These are phyloP conservation scores for Nannoperca obscura DNA, from an alignment of 2,797 vertebrate species.

Conservation along the genomic window DNA sequence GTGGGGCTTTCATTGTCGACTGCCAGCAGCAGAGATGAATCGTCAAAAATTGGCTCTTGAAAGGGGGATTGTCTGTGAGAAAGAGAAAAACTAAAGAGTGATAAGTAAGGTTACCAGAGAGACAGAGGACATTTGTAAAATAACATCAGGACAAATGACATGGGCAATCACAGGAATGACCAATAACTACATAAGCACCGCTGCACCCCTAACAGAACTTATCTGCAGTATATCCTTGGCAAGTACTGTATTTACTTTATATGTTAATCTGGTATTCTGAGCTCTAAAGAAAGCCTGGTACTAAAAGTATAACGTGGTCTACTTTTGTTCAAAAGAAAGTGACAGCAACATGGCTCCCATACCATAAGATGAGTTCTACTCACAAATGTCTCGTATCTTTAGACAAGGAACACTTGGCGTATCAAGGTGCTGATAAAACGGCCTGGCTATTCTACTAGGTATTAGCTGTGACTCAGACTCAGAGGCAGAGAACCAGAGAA, in stretches of 20 bases:
- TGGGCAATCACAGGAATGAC: constrained; percentile 13
- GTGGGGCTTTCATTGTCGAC: constrained; percentile 49
- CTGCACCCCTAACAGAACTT: background rate
- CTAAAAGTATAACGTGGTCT: background rate
- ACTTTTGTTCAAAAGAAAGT: background rate
- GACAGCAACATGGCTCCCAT: background rate
- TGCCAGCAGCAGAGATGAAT: constrained; percentile 35
- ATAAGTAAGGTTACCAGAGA: constrained; percentile 22
- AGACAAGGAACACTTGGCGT: background rate
- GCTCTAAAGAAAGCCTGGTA: background rate
- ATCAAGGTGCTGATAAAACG: background rate
- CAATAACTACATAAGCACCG: background rate
- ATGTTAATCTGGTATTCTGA: background rate
- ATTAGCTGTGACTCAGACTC: constrained; percentile 9
- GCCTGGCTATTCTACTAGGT: background rate
- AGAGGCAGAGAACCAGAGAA: background rate
- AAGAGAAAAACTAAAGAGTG: background rate
- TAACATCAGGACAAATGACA: constrained; percentile 18
- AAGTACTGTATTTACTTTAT: background rate
- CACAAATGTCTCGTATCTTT: background rate
- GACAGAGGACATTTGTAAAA: constrained; percentile 10
- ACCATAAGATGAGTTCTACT: no score
- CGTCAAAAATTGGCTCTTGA: background rate
- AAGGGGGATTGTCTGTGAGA: constrained; percentile 25
- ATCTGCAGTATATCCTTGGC: background rate